Evolutionary conservation across 2,113 vertebrate genomes (phyloP).

Genomic region (Aphyosemion australe): DNA sequence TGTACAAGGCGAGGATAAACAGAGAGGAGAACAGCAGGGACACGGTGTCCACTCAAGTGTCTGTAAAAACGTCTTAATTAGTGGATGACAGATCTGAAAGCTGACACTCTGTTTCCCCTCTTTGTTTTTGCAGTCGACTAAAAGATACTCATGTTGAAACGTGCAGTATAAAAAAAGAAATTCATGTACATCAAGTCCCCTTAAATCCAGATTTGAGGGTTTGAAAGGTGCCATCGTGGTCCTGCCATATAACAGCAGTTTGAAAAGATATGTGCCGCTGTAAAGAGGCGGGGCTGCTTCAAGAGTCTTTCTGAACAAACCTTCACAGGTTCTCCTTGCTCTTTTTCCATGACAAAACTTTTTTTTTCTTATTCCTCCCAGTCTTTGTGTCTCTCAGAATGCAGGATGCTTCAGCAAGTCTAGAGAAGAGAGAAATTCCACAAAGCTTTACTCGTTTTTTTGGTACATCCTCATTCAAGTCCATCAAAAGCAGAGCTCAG

Average conservation of each 20-base stretch:
- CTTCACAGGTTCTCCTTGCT: slow-evolving; percentile 15
- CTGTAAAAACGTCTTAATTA: slow-evolving; percentile 60
- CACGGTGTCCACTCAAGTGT: slow-evolving; percentile 39
- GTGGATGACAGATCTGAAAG: slow-evolving; percentile 28
- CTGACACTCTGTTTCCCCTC: slow-evolving; percentile 38
- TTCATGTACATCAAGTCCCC: slow-evolving; percentile 64
- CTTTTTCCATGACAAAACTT: slow-evolving; percentile 18
- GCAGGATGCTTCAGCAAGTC: slow-evolving; percentile 21
- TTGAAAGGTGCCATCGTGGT: slow-evolving; percentile 67
- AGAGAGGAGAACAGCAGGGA: slow-evolving; percentile 47
- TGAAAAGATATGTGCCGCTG: slow-evolving; percentile 57
- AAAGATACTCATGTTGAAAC: slow-evolving; percentile 77
- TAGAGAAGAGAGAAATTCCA: slow-evolving; percentile 15
- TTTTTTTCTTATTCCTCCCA: background rate
- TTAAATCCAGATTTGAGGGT: slow-evolving; percentile 48
- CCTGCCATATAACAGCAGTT: slow-evolving; percentile 81
- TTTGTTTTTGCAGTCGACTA: slow-evolving; percentile 60
- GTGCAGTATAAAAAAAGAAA: slow-evolving; percentile 81
- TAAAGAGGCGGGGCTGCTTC: slow-evolving; percentile 29
- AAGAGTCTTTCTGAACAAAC: slow-evolving; percentile 53
- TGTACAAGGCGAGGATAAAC: slow-evolving; percentile 73
- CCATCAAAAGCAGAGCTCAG: slow-evolving; percentile 44
- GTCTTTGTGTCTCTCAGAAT: slow-evolving; percentile 25
- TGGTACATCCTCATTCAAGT: slow-evolving; percentile 42
- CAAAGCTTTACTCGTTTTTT: slow-evolving; percentile 18